These are phyloP conservation scores for Colostygia pectinataria DNA, from an alignment of 2,888 invertebrate genomes.

Conservation along the genomic window DNA sequence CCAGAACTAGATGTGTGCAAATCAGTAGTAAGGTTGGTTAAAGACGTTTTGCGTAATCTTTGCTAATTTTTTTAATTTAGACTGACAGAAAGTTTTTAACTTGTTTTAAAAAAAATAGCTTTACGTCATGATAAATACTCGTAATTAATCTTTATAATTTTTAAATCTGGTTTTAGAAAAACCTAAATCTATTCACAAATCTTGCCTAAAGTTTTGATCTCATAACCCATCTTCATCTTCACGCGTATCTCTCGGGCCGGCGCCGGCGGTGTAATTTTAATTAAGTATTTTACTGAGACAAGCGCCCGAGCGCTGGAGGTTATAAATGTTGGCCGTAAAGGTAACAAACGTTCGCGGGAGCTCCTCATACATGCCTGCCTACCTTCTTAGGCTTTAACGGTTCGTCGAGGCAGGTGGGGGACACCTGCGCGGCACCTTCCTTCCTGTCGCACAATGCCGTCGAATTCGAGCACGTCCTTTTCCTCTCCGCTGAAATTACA, in stretches of 20 bases:
- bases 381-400: conserved; percentile 34
- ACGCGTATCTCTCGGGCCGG: conserved; percentile 57
- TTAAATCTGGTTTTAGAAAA: too few relatives aligned
- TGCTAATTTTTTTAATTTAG: too few relatives aligned
- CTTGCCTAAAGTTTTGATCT: conserved; percentile 54
- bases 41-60: too few relatives aligned
- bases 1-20: too few relatives aligned
- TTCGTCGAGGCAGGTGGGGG: conserved; percentile 53
- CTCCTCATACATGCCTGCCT: conserved; percentile 29
- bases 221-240: conserved; percentile 57
- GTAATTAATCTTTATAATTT: too few relatives aligned
- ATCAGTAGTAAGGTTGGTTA: too few relatives aligned
- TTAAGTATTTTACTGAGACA: conserved; percentile 74
- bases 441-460: conserved; percentile 54
- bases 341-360: conserved; percentile 65
- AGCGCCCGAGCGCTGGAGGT: conserved; percentile 53
- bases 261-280: conserved; percentile 76
- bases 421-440: conserved; percentile 62
- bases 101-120: too few relatives aligned
- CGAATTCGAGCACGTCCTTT: conserved; percentile 46
- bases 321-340: conserved; percentile 72
- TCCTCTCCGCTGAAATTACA: conserved; percentile 39
- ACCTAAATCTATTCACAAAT: conserved; percentile 31
- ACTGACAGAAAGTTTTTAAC: too few relatives aligned
- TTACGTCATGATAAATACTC: too few relatives aligned